Evolutionary conservation across 2,113 vertebrate species (phyloP).

Genomic region (Scomber japonicus): DNA sequence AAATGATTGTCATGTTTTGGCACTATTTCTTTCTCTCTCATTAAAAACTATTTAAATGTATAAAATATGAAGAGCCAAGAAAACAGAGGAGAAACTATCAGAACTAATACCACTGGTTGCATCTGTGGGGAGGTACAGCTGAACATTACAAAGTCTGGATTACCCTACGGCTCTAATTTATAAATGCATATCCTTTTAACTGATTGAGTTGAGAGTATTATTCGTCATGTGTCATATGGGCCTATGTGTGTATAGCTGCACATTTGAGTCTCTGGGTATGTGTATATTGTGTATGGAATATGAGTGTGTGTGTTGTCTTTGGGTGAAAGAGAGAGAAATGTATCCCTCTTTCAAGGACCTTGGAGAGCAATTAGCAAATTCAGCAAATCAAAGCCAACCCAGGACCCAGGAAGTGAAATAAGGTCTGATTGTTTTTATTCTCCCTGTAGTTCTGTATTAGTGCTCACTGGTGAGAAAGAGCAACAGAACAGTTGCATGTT

Average conservation of each 20-base stretch:
- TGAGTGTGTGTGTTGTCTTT: slow-evolving; percentile 6
- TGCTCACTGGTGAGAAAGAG: slow-evolving; percentile 42
- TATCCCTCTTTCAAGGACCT: slow-evolving; percentile 52
- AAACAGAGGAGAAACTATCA: not conserved
- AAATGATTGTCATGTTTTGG: not conserved
- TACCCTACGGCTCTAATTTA: not conserved
- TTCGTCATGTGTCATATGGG: not conserved
- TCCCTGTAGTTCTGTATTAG: slow-evolving; percentile 67
- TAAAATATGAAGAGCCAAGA: not conserved
- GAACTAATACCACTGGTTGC: not conserved
- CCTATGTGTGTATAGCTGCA: slow-evolving; percentile 10
- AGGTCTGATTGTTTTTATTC: slow-evolving; percentile 69
- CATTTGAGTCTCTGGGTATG: not conserved
- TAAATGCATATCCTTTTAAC: slow-evolving; percentile 34
- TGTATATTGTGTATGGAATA: not conserved
- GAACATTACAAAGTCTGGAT: not conserved
- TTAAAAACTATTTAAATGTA: not conserved
- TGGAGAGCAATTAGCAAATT: slow-evolving; percentile 48
- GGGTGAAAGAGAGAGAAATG: slow-evolving; percentile 31
- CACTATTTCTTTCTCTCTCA: not conserved
- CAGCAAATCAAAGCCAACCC: slow-evolving; percentile 43
- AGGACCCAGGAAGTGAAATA: slow-evolving; percentile 37
- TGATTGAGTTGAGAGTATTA: slow-evolving; percentile 18
- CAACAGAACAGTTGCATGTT: not conserved
- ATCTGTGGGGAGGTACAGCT: slow-evolving; percentile 20